Conservation (phyloP, 2,888 invertebrate genomes). For the Meiosimyza decipiens region DNA sequence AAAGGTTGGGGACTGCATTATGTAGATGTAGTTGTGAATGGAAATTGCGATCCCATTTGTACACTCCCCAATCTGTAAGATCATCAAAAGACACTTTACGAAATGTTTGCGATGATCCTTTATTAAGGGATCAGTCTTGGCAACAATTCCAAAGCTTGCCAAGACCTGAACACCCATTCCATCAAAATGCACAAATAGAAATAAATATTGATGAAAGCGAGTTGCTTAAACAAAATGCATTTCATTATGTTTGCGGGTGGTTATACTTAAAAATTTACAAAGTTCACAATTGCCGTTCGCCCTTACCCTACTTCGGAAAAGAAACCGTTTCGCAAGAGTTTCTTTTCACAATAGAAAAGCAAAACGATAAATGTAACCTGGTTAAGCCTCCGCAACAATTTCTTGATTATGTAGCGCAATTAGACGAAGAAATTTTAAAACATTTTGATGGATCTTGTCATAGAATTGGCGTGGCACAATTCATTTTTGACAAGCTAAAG, state of each 20-base stretch:
- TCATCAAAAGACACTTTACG: not conserved
- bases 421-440: no score
- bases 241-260: constrained; percentile 31
- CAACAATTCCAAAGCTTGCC: constrained; percentile 12
- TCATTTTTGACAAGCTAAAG: no score
- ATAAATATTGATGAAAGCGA: not conserved
- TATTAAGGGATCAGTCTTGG: constrained; percentile 9
- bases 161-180: constrained; percentile 14
- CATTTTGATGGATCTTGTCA: no score
- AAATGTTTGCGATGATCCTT: constrained; percentile 3
- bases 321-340: constrained; percentile 29
- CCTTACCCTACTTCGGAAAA: constrained; percentile 27
- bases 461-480: no score
- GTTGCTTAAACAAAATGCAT: constrained; percentile 14
- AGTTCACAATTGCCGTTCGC: constrained; percentile 21
- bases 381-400: constrained; percentile 17
- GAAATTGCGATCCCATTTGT: constrained; percentile 1
- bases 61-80: not conserved
- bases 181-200: not conserved
- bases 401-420: not conserved
- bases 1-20: not conserved
- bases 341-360: constrained; percentile 29
- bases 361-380: constrained; percentile 27
- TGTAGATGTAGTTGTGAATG: not conserved
- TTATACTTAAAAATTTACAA: constrained; percentile 29